Evolutionary conservation across 2,888 invertebrate species (phyloP).

Genomic region (Osmoderma eremita): DNA sequence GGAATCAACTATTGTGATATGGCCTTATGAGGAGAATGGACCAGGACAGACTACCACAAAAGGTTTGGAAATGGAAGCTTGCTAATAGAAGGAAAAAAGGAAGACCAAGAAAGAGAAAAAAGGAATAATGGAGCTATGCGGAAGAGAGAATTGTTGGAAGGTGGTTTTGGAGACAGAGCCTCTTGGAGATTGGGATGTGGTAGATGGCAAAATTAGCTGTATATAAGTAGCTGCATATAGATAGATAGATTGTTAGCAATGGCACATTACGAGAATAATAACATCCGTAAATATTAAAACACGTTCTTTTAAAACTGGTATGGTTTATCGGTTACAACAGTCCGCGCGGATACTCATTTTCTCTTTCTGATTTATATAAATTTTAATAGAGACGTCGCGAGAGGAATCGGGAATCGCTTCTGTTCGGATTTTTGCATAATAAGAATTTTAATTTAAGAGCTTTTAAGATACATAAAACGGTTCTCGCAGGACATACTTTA

Average conservation of each 20-base stretch:
- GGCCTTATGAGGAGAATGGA: too few species aligned
- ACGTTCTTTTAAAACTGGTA: neutral
- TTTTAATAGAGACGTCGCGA: slow-evolving; percentile 37
- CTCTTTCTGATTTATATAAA: slow-evolving; percentile 36
- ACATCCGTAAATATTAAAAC: neutral
- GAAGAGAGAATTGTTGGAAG: too few species aligned
- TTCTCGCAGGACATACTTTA: slow-evolving; percentile 25
- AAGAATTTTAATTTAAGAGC: slow-evolving; percentile 47
- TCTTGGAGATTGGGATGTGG: too few species aligned
- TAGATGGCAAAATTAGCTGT: too few species aligned
- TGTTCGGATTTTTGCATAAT: slow-evolving; percentile 45
- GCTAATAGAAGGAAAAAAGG: too few species aligned
- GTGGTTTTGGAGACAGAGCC: too few species aligned
- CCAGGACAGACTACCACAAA: too few species aligned
- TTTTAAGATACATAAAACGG: slow-evolving; percentile 43
- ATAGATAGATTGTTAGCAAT: neutral
- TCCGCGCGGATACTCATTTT: too few species aligned
- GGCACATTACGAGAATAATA: neutral
- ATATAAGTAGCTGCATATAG: neutral
- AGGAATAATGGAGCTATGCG: too few species aligned
- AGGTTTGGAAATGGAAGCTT: too few species aligned
- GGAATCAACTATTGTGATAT: too few species aligned
- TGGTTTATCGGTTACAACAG: neutral
- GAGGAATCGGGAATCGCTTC: slow-evolving; percentile 31
- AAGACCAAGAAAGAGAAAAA: too few species aligned